phyloP scores from a whole-genome alignment of 1,140 invertebrate genomes.

The Drosophila eugracilis region DNA sequence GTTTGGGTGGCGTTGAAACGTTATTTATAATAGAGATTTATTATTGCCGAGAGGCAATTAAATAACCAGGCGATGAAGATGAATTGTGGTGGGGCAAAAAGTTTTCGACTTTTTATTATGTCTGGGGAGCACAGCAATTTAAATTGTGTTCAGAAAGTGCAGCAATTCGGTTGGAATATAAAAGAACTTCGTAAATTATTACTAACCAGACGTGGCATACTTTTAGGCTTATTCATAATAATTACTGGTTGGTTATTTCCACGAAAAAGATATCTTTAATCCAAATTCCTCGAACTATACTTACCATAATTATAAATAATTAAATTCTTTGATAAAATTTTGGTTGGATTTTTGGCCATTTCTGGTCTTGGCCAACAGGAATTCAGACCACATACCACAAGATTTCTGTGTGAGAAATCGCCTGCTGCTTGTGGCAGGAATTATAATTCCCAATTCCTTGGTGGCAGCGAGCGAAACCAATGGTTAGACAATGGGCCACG shows the following conservation, averaged over 20 bases:
- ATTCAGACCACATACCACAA: slow-evolving; percentile 7
- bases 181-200: neutral
- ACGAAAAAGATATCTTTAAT: too few relatives aligned
- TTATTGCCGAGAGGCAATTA: slow-evolving; percentile 25
- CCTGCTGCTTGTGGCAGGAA: slow-evolving; percentile 12
- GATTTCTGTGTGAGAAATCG: slow-evolving; percentile 27
- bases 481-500: slow-evolving; percentile 34
- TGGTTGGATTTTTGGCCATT: too few relatives aligned
- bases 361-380: neutral
- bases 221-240: too few relatives aligned
- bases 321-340: too few relatives aligned
- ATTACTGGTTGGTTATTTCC: too few relatives aligned
- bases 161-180: neutral
- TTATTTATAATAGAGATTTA: slow-evolving; percentile 42
- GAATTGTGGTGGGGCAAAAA: slow-evolving; percentile 5
- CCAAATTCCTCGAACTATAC: too few relatives aligned
- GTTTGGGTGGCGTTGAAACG: slow-evolving; percentile 6
- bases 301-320: neutral
- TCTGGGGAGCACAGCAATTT: neutral
- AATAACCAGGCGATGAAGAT: slow-evolving; percentile 10
- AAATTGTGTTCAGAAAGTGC: neutral
- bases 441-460: slow-evolving; percentile 34
- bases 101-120: slow-evolving; percentile 4
- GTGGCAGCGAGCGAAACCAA: neutral
- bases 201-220: neutral